phyloP scores from a whole-genome alignment of 2,113 vertebrate species.

The Scortum barcoo region DNA sequence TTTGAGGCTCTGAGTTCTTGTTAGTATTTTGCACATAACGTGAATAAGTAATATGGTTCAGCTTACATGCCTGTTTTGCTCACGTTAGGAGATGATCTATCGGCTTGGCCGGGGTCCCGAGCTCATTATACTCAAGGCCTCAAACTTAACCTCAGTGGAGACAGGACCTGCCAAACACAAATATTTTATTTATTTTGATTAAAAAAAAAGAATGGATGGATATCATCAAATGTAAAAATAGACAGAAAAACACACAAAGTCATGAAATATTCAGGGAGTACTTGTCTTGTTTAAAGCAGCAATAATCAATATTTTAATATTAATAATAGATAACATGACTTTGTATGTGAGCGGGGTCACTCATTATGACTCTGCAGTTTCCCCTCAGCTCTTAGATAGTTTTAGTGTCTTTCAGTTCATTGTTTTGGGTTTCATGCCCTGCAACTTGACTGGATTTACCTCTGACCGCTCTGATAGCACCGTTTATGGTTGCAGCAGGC shows the following conservation, averaged over 20 bases:
- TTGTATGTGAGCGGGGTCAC: not conserved
- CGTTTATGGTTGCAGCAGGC: not conserved
- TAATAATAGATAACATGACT: conserved; percentile 8
- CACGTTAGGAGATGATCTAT: conserved; percentile 34
- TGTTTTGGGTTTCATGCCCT: not conserved
- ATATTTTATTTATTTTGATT: conserved; percentile 4
- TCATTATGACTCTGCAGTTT: not conserved
- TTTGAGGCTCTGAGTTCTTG: conserved; percentile 61
- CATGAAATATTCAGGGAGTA: not conserved
- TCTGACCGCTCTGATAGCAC: not conserved
- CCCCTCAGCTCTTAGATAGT: not conserved
- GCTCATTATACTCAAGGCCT: conserved; percentile 12
- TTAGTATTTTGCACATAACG: conserved; percentile 62
- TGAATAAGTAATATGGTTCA: conserved; percentile 48
- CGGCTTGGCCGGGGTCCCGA: conserved; percentile 14
- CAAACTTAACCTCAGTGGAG: not conserved
- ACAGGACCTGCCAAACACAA: not conserved
- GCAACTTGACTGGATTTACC: not conserved
- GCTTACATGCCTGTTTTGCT: conserved; percentile 38
- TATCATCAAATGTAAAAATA: not conserved
- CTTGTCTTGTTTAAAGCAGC: not conserved
- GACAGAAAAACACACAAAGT: not conserved
- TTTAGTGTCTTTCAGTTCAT: conserved; percentile 5
- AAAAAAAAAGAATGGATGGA: not conserved
- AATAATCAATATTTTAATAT: conserved; percentile 9